Evolutionary conservation across 2,797 vertebrate genomes (phyloP).

Genomic region (Catharus ustulatus): DNA sequence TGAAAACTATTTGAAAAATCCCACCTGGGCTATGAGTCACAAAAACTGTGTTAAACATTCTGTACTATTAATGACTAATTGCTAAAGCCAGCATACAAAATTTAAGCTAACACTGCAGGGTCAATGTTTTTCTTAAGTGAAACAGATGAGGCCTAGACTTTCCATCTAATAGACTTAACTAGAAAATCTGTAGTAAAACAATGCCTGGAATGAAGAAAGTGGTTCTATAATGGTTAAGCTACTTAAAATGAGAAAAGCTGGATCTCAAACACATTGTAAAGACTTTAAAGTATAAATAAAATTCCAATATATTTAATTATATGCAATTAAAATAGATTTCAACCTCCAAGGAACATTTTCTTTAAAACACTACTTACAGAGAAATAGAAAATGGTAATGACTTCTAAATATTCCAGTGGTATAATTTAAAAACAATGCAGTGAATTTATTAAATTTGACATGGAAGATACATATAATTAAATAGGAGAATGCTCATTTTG

Average conservation of each 20-base stretch:
- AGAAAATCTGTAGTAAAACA: neutral
- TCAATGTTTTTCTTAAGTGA: neutral
- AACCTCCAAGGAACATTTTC: neutral
- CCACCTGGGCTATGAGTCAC: neutral
- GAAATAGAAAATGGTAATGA: neutral
- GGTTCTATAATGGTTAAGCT: neutral
- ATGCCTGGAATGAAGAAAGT: neutral
- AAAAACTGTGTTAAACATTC: neutral
- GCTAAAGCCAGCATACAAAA: neutral
- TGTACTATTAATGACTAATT: neutral
- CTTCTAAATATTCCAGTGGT: neutral
- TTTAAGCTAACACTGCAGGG: neutral
- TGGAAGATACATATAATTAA: neutral
- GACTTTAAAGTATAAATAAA: constrained; percentile 5
- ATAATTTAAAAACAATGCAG: neutral
- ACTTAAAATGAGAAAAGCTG: neutral
- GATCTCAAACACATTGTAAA: neutral
- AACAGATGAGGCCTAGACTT: neutral
- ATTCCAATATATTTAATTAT: neutral
- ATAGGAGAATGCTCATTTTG: neutral
- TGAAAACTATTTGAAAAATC: neutral
- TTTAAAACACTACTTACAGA: neutral
- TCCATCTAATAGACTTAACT: neutral
- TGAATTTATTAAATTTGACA: constrained; percentile 26
- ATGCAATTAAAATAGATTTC: constrained; percentile 5